phyloP scores from a whole-genome alignment of 2,797 vertebrate species.

The Mionectes olivaceus region DNA sequence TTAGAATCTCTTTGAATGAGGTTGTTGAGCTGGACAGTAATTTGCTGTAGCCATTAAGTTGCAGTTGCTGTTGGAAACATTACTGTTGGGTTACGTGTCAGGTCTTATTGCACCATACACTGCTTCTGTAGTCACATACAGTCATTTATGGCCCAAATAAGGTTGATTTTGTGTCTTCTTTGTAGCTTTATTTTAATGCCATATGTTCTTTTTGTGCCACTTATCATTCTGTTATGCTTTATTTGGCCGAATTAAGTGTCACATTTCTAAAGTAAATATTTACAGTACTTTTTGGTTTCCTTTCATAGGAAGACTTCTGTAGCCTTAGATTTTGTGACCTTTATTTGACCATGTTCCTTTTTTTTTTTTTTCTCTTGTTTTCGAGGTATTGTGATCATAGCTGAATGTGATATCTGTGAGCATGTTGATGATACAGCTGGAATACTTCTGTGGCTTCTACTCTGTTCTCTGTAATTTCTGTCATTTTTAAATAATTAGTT shows the following conservation, averaged over 20 bases:
- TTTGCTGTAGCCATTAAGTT: not conserved
- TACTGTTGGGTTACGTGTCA: not conserved
- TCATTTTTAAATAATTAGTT: not conserved
- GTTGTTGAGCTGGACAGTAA: not conserved
- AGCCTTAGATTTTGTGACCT: not conserved
- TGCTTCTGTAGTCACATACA: not conserved
- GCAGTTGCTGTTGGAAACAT: not conserved
- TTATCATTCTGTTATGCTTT: not conserved
- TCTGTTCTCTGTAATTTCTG: not conserved
- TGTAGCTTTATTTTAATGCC: not conserved
- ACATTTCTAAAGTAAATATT: not conserved
- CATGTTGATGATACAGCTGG: not conserved
- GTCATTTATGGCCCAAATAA: not conserved
- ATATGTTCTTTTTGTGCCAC: not conserved
- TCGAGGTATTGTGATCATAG: not conserved
- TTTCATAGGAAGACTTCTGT: not conserved
- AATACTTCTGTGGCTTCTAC: not conserved
- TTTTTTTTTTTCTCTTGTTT: not conserved
- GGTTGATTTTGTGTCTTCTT: not conserved
- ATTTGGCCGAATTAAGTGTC: not conserved
- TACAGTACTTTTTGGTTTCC: not conserved
- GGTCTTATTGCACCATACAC: accelerated
- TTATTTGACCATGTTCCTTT: not conserved
- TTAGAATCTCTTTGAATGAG: not conserved
- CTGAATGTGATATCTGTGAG: not conserved